Evolutionary conservation across 2,888 invertebrate species (phyloP), one percentile per base, ranked within the genome.

Genomic region (Macaria liturata): DNA sequence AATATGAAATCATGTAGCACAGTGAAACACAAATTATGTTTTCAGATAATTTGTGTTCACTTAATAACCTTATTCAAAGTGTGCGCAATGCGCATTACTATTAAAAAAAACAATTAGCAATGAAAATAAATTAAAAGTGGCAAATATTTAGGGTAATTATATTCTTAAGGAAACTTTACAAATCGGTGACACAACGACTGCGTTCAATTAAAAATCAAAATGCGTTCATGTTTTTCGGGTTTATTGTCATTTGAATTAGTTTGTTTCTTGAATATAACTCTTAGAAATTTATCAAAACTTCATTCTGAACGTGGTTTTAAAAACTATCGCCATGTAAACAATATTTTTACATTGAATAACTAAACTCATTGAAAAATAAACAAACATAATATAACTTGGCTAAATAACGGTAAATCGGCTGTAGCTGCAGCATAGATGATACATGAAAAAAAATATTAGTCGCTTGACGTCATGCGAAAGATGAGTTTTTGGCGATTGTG

Each of bases 401-500:
- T 37, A 51, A 54, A 57, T 65, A 65, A 65, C 66, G 61, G 64
- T 64, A 64, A 50, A 49, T 44, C 32, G 54, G 49, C 56, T 54
- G 46, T 53, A 45, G 54, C 50, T 49, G 20, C 2, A 1, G 20
- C 20, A 20, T 20, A 20, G 20, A 52, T 55, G 51, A 46, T 46
- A 64, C 45, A 62, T 53, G 39, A 54, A 53, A 61, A 60, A 74
- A 75, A 78, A 76, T 76, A 71, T 37, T 37, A 57, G 63, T 74
- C 81, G 76, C 81, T 88, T 89, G 88, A 91, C 91, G 90, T 90
- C 90, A 91, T 85, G 83, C 85, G 78, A 86, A 79, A 69, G 77
- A 86, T 84, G 88, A 83, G 72, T 85, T 81, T 84, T 83, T 84
- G 80, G 82, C 74, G 79, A 82, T 78, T 75, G 83, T 86, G 80